Base-by-base conservation (phyloP, 2,888 invertebrate species). In the Pantelozetes paolii region DNA sequence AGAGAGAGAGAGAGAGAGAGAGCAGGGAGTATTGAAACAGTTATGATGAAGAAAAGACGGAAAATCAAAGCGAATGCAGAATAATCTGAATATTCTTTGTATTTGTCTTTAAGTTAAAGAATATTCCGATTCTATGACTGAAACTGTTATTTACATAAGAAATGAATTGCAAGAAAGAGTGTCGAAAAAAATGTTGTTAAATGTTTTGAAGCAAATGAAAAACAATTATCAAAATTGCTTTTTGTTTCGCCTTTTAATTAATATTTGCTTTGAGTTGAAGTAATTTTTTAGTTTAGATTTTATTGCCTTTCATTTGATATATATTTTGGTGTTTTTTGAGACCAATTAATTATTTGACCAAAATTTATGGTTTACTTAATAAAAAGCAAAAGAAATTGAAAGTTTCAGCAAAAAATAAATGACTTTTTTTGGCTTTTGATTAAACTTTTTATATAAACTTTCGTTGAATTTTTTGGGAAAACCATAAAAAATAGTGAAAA, bases 1-100 rank as follows among this genome's bases (percentile, higher is more conserved):
- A 59, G 30, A 30, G 30, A 30, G 28, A 59, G 59, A 30, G 59
- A 59, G 59, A 30, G 30, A 59, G 28, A 59, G 59, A 59, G 59
- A 30, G 30, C 9, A 59, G 30, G 3, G 54, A 54, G 54, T 20
- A 54, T 2, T 6, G 54, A 2, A 8, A 20, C 13, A 54, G 23
- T 23, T 2, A 54, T 54, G 23, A 1, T 8, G 26, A 23, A 54
- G 23, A 54, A 54, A 15, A 48, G 5, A 15, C 15, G 15, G 5
- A 15, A 15, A 36, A 36, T 36, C 36, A 36, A 5, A 36, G 36
- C 5, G 9, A 8, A 36, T 36, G 5, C 36, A 36, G 36, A 36
- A 36, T 36, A 36, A 36, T 36, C 36, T 36, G 9, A 9, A 36
- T n/a, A n/a, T n/a, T n/a, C n/a, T n/a, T n/a, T n/a, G n/a, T 8